Conservation (phyloP, 2,888 invertebrate species). For the Agonopterix alstromeriana region DNA sequence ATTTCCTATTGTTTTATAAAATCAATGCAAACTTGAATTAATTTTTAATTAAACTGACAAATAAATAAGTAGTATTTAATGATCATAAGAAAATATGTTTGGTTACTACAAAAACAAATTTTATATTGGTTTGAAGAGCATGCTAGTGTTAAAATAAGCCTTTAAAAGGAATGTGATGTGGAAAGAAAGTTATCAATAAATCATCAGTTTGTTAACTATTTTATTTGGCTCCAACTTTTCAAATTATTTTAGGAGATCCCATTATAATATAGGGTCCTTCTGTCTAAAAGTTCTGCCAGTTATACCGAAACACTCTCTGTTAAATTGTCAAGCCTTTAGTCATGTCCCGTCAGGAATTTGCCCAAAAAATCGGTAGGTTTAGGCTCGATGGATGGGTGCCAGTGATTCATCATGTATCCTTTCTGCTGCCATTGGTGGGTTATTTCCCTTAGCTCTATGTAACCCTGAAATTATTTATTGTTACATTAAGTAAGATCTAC, state of each 20-base stretch:
- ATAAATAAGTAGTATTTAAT: no score
- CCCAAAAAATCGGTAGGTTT: constrained; percentile 91
- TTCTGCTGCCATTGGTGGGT: constrained; percentile 91
- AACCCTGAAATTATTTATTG: constrained; percentile 79
- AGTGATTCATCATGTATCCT: constrained; percentile 88
- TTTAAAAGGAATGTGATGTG: constrained; percentile 56
- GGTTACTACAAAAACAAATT: no score
- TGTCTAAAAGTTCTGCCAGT: no score
- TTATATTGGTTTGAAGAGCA: no score
- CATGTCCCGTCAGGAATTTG: constrained; percentile 85
- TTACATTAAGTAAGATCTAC: no score
- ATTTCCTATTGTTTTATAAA: no score
- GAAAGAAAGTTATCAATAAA: constrained; percentile 59
- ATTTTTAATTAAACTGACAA: no score
- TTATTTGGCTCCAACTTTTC: constrained; percentile 8
- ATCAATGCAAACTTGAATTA: no score
- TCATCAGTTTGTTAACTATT: constrained; percentile 41
- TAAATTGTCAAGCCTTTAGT: constrained; percentile 12
- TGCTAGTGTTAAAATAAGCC: constrained; percentile 21
- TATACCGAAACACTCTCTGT: no score
- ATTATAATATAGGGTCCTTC: no score
- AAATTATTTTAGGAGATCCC: no score
- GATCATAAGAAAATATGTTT: no score
- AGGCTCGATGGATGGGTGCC: constrained; percentile 86
- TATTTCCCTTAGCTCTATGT: constrained; percentile 93